These are phyloP conservation scores for Drosophila kanapiae DNA, from an alignment of 1,140 invertebrate genomes.

Conservation along the genomic window DNA sequence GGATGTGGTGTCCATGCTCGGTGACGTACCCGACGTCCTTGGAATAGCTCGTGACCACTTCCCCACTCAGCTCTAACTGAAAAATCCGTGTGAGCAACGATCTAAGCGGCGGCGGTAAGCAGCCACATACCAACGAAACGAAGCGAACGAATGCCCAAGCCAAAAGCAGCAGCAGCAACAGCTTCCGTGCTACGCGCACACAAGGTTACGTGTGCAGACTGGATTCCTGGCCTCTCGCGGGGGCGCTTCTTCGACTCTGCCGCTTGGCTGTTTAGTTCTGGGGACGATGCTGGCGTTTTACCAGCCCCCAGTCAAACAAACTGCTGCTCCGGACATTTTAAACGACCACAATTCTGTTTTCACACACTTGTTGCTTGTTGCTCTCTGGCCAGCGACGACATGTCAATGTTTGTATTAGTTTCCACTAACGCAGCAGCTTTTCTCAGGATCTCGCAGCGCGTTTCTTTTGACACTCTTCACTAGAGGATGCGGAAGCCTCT, in stretches of 20 bases:
- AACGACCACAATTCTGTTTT: conserved; percentile 39
- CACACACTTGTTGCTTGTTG: conserved; percentile 68
- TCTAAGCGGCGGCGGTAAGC: conserved; percentile 21
- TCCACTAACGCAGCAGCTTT: conserved; percentile 30
- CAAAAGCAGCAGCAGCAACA: conserved; percentile 46
- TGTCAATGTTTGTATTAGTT: conserved; percentile 67
- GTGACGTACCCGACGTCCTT: conserved; percentile 71
- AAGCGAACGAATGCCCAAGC: conserved; percentile 40
- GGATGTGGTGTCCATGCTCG: conserved; percentile 56
- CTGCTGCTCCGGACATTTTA: conserved; percentile 40
- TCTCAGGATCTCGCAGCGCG: not conserved
- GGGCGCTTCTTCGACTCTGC: not conserved
- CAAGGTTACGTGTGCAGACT: conserved; percentile 84
- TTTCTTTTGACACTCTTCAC: conserved; percentile 6
- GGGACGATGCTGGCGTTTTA: conserved; percentile 19
- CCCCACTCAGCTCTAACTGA: conserved; percentile 24
- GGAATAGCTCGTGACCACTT: conserved; percentile 12
- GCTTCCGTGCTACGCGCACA: conserved; percentile 84
- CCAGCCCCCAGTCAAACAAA: conserved; percentile 31
- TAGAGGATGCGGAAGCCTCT: not conserved
- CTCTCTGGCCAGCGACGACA: conserved; percentile 51
- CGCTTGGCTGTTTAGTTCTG: conserved; percentile 2
- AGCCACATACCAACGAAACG: conserved; percentile 43
- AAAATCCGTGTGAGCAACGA: conserved; percentile 15
- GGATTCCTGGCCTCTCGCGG: conserved; percentile 11